phyloP scores from a whole-genome alignment of 92 coral and sea anemone genomes.

The Paramuricea clavata region DNA sequence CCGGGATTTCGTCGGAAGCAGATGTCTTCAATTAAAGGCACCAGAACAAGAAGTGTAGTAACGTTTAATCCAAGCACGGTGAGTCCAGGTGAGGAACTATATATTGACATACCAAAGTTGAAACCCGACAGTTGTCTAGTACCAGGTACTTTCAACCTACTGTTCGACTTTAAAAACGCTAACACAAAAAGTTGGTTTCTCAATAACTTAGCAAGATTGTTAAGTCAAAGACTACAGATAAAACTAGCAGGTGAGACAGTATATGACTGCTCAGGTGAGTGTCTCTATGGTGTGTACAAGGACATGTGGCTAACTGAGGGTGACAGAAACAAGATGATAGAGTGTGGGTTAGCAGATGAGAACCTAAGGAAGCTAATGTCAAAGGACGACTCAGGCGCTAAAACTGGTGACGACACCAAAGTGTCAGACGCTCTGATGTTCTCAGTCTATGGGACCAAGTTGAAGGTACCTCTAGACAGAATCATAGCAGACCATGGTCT shows the following conservation, averaged over 20 bases:
- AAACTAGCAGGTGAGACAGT: constrained; percentile 25
- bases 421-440: not conserved
- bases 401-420: not conserved
- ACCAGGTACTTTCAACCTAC: not conserved
- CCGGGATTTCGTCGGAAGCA: not conserved
- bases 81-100: not conserved
- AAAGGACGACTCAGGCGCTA: not conserved
- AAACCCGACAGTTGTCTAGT: not conserved
- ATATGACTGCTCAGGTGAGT: not conserved
- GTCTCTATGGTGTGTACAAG: not conserved
- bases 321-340: not conserved
- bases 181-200: not conserved
- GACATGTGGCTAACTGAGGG: constrained; percentile 12
- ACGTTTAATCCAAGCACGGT: not conserved
- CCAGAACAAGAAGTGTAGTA: not conserved
- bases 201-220: not conserved
- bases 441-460: not conserved
- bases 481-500: constrained; percentile 7
- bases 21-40: not conserved
- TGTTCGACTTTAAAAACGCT: not conserved
- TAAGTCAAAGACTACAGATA: not conserved
- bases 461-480: not conserved
- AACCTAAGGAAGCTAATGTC: constrained; percentile 16
- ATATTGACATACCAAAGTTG: not conserved
- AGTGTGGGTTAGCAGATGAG: constrained; percentile 6